Evolutionary conservation across 1,140 invertebrate genomes (phyloP), one percentile per base, ranked within the genome.

Genomic region (Bombyx mandarina): DNA sequence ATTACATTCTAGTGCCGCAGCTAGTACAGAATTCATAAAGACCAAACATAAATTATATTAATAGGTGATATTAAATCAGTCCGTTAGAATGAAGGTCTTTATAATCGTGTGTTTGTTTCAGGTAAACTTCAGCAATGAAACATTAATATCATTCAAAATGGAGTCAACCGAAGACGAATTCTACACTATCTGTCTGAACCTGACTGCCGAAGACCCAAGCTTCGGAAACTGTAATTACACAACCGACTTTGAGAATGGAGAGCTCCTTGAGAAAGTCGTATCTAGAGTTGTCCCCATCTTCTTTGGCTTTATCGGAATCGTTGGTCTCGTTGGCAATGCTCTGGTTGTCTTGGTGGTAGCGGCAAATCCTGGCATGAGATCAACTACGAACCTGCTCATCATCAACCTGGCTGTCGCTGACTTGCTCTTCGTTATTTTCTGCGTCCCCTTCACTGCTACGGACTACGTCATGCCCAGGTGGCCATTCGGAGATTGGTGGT

Each of bases 361-460:
- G 8, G 93, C 92, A 3, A 97, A 98, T 87, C 93, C 95, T 55
- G 93, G 95, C 73, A 98, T 98, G 96, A 89, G 96, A 65, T 96
- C 95, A 7, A 97, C 96, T 2, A 98, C 97, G 26, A 98, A 98
- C 76, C 90, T 98, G 46, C 90, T 98, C 4, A 98, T 98, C 61
- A 94, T 95, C 59, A 96, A 96, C 76, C 82, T 96, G 52, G 95
- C 95, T 1, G 89, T 96, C 18, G 97, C 97, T 6, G 97, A 99
- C 83, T 88, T 99, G 7, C 91, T 98, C 6, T 99, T 99, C 82
- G 96, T 99, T 46, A 92, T 97, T 50, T 97, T 99, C 83, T 99
- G 97, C 88, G 96, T 99, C 43, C 97, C 97, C 0, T 97, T 97
- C 76, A 98, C 96, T 5, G 96, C 95, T 1, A 93, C 93, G 10